Conservation (phyloP, 2,113 vertebrate species). For the Acinonyx jubatus region DNA sequence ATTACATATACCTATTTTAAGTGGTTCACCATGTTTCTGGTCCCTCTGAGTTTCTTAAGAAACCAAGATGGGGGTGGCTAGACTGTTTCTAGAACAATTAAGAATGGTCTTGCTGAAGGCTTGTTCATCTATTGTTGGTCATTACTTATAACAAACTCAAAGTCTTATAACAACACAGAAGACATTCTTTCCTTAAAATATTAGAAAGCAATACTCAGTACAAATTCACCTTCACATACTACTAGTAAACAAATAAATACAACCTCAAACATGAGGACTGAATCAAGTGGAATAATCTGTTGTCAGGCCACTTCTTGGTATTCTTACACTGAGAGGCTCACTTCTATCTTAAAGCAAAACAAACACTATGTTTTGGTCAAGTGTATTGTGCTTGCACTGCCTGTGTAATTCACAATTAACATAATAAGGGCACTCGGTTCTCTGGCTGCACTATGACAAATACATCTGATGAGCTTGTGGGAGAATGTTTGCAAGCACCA, state of each 20-base stretch:
- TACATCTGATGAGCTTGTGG: slow-evolving; percentile 24
- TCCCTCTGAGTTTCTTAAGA: slow-evolving; percentile 15
- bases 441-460: slow-evolving; percentile 2
- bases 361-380: neutral
- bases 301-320: neutral
- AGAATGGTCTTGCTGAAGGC: neutral
- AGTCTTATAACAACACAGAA: neutral
- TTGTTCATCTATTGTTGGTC: neutral
- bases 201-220: neutral
- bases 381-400: neutral
- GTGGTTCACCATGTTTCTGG: neutral
- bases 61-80: neutral
- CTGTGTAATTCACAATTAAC: neutral
- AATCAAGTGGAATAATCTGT: neutral
- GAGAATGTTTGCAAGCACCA: neutral
- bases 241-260: slow-evolving; percentile 4
- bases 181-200: neutral
- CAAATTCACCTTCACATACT: neutral
- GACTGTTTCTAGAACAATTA: neutral
- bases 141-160: slow-evolving; percentile 24
- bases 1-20: neutral
- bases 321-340: neutral
- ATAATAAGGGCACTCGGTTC: neutral
- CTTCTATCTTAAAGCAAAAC: neutral
- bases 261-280: neutral